Evolutionary conservation across 2,113 vertebrate genomes (phyloP).

Genomic region (Hemiscyllium ocellatum): DNA sequence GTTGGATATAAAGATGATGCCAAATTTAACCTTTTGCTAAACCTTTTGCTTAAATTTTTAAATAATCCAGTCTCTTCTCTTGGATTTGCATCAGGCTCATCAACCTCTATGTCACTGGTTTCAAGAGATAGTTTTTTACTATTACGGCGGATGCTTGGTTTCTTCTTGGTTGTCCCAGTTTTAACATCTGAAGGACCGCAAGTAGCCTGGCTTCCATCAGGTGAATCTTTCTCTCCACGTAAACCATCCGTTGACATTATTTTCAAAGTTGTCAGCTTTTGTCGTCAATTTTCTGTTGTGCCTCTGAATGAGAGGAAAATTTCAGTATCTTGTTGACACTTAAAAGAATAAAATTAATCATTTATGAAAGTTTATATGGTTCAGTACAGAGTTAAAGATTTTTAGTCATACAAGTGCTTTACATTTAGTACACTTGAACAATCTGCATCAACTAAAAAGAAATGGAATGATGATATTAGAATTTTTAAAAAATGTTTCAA

Average conservation of each 20-base stretch:
- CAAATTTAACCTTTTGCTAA: constrained; percentile 12
- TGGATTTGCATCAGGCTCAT: background rate
- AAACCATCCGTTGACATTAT: background rate
- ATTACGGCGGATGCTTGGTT: background rate
- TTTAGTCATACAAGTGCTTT: background rate
- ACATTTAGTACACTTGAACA: background rate
- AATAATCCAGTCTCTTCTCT: background rate
- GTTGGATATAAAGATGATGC: no score
- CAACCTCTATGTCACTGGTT: background rate
- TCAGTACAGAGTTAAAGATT: background rate
- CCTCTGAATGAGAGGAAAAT: background rate
- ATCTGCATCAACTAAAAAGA: background rate
- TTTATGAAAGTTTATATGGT: background rate
- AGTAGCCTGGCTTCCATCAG: background rate
- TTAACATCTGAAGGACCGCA: background rate
- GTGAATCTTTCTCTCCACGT: background rate
- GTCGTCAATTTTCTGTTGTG: background rate
- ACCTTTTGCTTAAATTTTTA: background rate
- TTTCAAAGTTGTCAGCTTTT: background rate
- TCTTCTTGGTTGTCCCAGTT: background rate
- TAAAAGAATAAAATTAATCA: background rate
- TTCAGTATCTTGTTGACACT: background rate
- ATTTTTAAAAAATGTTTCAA: background rate
- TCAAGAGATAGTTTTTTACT: background rate
- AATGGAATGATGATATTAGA: background rate